Evolutionary conservation across 2,113 vertebrate species (phyloP), one percentile per base, ranked within the genome.

Genomic region (Muntiacus muntjak): DNA sequence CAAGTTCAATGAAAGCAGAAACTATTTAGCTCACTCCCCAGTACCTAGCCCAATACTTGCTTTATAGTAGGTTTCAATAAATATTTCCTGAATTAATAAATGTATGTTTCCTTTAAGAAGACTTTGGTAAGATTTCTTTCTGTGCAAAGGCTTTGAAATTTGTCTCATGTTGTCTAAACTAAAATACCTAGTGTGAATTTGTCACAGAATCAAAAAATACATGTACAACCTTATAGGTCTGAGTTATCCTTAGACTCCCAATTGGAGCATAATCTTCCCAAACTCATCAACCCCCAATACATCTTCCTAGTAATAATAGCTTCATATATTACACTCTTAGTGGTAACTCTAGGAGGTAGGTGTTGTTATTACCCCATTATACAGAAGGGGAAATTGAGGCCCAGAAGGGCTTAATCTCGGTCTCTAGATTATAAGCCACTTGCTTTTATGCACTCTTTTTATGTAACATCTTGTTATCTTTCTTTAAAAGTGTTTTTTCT

Each of bases 51-150:
- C 21, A 84, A 55, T 26, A 23, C 45, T 81, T 0, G 5, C 13
- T 81, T 76, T 58, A 50, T 4, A 54, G 23, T 81, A 81, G 19
- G 9, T 74, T 91, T 90, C 71, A 36, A 58, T 67, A 91, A 96
- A 71, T 92, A 64, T 40, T 89, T 96, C 23, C 28, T 84, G 40
- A 92, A 55, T 62, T 11, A 92, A 67, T 93, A 76, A 85, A 79
- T 89, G 33, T 95, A 67, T 45, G 43, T 67, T 83, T 71, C 93
- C 40, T 93, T 82, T 64, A 83, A 94, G 60, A 93, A 94, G 54
- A 74, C 25, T 76, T 93, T 4, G 16, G 9, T 62, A 93, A 55
- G 21, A 50, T 81, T 55, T 86, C 30, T 81, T 96, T 90, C 30
- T 36, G 47, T 23, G 30, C 33, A 74, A 78, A 89, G 54, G 21